Percentiles rank a stretch among this genome's conserved stretches.
Conservation (phyloP, 2,797 vertebrate genomes). For the Phataginus tricuspis region DNA sequence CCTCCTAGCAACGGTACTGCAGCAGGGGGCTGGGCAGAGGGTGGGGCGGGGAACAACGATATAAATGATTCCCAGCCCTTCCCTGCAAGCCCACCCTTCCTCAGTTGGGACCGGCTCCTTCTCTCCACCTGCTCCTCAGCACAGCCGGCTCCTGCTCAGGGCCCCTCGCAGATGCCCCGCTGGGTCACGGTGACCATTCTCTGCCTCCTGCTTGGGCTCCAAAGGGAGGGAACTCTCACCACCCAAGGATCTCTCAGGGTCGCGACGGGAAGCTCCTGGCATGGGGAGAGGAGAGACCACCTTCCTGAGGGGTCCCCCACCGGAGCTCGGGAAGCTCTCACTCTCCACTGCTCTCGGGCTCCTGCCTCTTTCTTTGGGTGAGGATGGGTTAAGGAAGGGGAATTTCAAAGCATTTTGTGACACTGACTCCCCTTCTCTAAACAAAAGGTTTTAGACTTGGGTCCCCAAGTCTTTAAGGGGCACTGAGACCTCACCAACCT, state of each 20-base stretch:
- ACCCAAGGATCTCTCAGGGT: not conserved
- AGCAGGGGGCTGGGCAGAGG: conserved; percentile 86
- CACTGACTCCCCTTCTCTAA: not conserved
- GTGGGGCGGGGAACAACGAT: conserved; percentile 66
- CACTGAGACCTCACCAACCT: not conserved
- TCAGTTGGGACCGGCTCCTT: conserved; percentile 38
- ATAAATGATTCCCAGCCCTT: conserved; percentile 70
- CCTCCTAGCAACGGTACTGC: conserved; percentile 88
- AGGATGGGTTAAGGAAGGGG: not conserved
- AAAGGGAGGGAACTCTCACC: not conserved
- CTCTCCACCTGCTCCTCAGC: conserved; percentile 48
- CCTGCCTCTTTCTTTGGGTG: not conserved
- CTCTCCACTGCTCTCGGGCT: not conserved
- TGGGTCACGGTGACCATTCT: conserved; percentile 18
- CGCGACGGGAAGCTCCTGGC: not conserved
- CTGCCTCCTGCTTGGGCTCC: not conserved
- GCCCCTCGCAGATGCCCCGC: not conserved
- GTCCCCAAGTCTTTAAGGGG: not conserved
- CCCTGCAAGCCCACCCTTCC: conserved; percentile 25
- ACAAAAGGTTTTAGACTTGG: not conserved
- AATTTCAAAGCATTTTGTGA: not conserved
- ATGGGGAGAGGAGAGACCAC: not conserved
- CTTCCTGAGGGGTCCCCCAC: not conserved
- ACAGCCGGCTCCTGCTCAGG: not conserved
- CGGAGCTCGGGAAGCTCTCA: not conserved